Conservation (phyloP, 2,113 vertebrate genomes). For the Peucedramus taeniatus region DNA sequence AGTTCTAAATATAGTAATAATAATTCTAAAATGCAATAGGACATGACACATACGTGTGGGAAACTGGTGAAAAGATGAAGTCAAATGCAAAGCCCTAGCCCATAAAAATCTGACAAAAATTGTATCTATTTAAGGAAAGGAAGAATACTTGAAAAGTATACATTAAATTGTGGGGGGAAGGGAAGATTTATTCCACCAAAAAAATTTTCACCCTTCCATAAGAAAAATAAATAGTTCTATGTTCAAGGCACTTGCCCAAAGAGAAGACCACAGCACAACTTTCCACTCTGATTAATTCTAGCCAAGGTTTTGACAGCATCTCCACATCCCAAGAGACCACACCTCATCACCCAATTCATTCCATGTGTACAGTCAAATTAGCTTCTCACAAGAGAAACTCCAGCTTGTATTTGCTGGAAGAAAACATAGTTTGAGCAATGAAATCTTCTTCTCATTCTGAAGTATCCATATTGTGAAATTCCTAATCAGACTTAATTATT, state of each 20-base stretch:
- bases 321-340: not conserved
- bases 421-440: not conserved
- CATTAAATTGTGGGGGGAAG: rapidly evolving
- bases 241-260: not conserved
- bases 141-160: not conserved
- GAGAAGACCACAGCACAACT: not conserved
- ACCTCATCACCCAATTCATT: not conserved
- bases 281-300: not conserved
- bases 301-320: not conserved
- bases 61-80: not conserved
- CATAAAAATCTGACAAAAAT: not conserved
- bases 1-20: not conserved
- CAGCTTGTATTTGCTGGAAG: not conserved
- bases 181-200: not conserved
- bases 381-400: not conserved
- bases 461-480: not conserved
- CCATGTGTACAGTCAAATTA: not conserved
- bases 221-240: not conserved
- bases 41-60: not conserved
- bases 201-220: not conserved
- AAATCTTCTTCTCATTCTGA: not conserved
- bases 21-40: not conserved
- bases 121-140: not conserved
- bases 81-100: not conserved
- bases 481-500: not conserved